Percentiles rank a stretch among this genome's conserved stretches.
phyloP scores from a whole-genome alignment of 2,888 invertebrate species.

The Caenorhabditis japonica region DNA sequence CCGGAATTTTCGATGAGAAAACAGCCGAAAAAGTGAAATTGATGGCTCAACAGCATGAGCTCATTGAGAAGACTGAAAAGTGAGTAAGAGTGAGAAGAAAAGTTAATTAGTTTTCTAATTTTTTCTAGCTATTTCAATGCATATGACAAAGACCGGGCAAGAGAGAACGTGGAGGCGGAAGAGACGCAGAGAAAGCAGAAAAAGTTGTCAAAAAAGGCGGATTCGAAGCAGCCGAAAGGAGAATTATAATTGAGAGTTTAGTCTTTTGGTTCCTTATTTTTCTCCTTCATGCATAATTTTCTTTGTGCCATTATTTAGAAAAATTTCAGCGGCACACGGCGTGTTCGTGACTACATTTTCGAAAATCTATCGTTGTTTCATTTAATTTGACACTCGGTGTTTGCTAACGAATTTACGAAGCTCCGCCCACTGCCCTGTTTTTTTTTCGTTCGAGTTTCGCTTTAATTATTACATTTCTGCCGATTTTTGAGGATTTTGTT shows the following conservation, averaged over 20 bases:
- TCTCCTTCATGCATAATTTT: conserved; percentile 17
- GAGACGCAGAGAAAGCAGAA: conserved; percentile 32
- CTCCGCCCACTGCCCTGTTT: too few relatives aligned
- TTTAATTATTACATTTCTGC: too few relatives aligned
- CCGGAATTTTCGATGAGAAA: conserved; percentile 45
- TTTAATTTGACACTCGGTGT: too few relatives aligned
- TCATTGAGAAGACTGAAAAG: conserved; percentile 42
- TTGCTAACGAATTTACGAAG: too few relatives aligned
- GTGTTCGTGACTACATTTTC: too few relatives aligned
- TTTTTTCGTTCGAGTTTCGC: too few relatives aligned
- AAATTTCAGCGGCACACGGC: too few relatives aligned
- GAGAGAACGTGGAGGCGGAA: conserved; percentile 23
- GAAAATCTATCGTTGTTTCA: too few relatives aligned
- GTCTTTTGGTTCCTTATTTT: too few relatives aligned
- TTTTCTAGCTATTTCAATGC: conserved; percentile 31
- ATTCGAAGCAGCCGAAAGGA: conserved; percentile 40
- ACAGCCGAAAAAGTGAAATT: conserved; percentile 34
- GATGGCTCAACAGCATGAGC: conserved; percentile 58
- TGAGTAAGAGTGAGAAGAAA: background rate
- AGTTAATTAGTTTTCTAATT: background rate
- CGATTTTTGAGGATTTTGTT: too few relatives aligned
- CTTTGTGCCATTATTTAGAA: too few relatives aligned
- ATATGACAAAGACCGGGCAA: conserved; percentile 24
- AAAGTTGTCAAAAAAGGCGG: conserved; percentile 23
- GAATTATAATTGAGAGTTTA: conserved; percentile 38